Evolutionary conservation across 2,888 invertebrate genomes (phyloP).

Genomic region (Thymelicus lineola): DNA sequence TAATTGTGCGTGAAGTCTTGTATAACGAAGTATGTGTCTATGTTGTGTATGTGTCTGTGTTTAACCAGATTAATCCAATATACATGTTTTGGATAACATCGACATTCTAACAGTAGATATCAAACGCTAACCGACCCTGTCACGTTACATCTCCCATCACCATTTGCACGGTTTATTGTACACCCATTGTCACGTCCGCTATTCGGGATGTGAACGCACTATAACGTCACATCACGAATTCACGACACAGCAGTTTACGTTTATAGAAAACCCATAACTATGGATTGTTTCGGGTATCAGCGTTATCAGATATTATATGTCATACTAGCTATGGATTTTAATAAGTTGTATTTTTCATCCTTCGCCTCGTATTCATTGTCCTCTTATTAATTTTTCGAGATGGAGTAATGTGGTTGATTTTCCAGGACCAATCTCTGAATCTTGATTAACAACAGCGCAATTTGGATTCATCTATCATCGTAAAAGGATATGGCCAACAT

Average conservation of each 20-base stretch:
- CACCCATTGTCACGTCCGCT: constrained; percentile 30
- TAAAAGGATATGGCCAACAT: too few species aligned
- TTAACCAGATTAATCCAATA: neutral
- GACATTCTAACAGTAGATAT: neutral
- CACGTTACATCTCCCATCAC: constrained; percentile 20
- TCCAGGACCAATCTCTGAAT: too few species aligned
- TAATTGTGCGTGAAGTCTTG: too few species aligned
- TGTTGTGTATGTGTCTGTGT: too few species aligned
- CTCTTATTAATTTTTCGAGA: too few species aligned
- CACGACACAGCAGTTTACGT: constrained; percentile 17
- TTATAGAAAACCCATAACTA: constrained; percentile 7
- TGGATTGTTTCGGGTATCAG: neutral
- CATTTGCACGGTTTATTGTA: constrained; percentile 24
- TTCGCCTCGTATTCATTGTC: too few species aligned
- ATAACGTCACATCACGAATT: constrained; percentile 5
- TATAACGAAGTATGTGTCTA: too few species aligned
- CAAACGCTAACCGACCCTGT: constrained; percentile 18
- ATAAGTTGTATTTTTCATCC: too few species aligned
- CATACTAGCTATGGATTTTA: neutral
- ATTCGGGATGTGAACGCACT: constrained; percentile 25
- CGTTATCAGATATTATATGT: neutral
- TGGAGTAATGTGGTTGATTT: too few species aligned
- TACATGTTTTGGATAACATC: neutral
- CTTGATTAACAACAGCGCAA: too few species aligned
- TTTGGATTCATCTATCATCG: neutral